Evolutionary conservation across 37 sponge, comb jelly and placozoan genomes (phyloP).

Genomic region (Amphimedon queenslandica): DNA sequence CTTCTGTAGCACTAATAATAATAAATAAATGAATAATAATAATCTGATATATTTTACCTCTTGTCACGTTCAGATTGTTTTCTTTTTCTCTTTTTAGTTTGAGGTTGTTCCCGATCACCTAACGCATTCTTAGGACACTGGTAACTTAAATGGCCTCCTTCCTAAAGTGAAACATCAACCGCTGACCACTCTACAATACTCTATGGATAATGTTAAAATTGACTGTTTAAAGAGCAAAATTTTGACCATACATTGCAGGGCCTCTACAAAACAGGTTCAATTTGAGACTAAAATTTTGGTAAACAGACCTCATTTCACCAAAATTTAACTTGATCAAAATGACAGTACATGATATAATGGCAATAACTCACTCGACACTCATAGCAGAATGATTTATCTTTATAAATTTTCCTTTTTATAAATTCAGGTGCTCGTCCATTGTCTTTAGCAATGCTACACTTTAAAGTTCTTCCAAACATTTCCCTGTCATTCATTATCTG

Average conservation of each 20-base stretch:
- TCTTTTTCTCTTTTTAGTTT: slow-evolving; percentile 64
- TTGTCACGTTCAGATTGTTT: slow-evolving; percentile 38
- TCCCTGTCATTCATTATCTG: slow-evolving; percentile 74
- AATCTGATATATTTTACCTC: background rate
- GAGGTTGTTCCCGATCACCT: slow-evolving; percentile 80
- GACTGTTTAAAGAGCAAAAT: too few relatives aligned
- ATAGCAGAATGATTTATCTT: slow-evolving; percentile 84
- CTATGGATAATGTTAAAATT: too few relatives aligned
- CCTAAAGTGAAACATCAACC: slow-evolving; percentile 41
- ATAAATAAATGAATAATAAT: background rate
- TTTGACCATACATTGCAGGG: too few relatives aligned
- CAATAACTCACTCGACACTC: slow-evolving; percentile 89
- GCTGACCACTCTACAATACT: too few relatives aligned
- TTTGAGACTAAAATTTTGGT: too few relatives aligned
- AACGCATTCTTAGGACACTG: slow-evolving; percentile 76
- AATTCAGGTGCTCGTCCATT: slow-evolving; percentile 91
- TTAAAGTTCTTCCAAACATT: slow-evolving; percentile 87
- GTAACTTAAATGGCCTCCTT: slow-evolving; percentile 92
- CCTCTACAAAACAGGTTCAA: background rate
- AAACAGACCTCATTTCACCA: background rate
- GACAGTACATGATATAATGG: too few relatives aligned
- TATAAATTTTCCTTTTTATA: slow-evolving; percentile 76
- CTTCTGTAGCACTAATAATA: slow-evolving; percentile 23
- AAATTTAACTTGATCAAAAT: background rate
- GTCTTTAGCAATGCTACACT: slow-evolving; percentile 83